A percentile compares a stretch with the other conserved stretches of the same genome.
Conservation (phyloP, 2,113 vertebrate genomes). For the Hydropotes inermis region DNA sequence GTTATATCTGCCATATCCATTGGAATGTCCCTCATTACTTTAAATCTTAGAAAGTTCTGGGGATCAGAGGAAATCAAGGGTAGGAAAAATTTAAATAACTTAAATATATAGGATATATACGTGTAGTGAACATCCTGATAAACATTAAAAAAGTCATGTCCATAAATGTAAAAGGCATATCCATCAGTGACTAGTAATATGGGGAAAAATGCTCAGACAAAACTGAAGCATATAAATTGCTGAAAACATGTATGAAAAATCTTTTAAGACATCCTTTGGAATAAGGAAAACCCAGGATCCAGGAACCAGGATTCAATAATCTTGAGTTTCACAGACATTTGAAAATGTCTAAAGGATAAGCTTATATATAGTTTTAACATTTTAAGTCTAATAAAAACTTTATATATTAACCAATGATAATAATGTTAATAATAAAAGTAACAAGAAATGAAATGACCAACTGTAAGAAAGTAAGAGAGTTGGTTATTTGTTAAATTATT, state of each 20-base stretch:
- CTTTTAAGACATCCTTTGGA: not conserved
- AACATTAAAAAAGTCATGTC: not conserved
- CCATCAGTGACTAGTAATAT: not conserved
- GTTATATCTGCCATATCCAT: not conserved
- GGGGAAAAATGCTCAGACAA: not conserved
- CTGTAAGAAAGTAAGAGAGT: not conserved
- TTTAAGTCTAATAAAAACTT: slow-evolving; percentile 8
- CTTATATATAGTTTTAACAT: not conserved
- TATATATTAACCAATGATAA: not conserved
- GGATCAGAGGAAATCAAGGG: not conserved
- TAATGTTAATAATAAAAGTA: not conserved
- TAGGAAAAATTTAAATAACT: not conserved
- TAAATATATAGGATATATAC: not conserved
- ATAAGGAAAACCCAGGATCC: not conserved
- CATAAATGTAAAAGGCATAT: not conserved
- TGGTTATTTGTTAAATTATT: not conserved
- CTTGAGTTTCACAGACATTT: not conserved
- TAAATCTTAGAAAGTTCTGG: not conserved
- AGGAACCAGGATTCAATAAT: not conserved
- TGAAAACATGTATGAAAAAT: not conserved
- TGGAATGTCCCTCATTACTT: not conserved
- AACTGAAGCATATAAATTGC: not conserved
- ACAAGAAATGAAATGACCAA: not conserved
- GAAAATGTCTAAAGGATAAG: not conserved
- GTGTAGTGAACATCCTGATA: not conserved